Conservation (phyloP, 2,888 invertebrate species). For the Himalopsyche tibetana region DNA sequence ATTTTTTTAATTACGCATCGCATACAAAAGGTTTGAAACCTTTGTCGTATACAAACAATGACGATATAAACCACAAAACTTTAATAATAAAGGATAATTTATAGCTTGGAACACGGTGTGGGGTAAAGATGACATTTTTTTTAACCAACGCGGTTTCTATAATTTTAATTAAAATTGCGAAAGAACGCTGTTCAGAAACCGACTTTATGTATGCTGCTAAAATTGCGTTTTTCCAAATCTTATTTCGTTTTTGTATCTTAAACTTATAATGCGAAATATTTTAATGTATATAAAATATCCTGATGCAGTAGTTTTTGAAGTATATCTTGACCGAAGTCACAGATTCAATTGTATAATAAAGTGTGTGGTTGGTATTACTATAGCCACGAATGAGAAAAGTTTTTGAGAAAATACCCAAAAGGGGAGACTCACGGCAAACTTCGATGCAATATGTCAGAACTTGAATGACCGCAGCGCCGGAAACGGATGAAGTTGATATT, state of each 20-base stretch:
- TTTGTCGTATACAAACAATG: slow-evolving; percentile 14
- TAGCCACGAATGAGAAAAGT: slow-evolving; percentile 18
- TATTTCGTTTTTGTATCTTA: too few species aligned
- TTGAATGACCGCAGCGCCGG: slow-evolving; percentile 20
- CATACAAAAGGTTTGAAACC: slow-evolving; percentile 27
- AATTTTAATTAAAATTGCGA: slow-evolving; percentile 13
- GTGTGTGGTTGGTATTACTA: not conserved
- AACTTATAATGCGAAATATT: too few species aligned
- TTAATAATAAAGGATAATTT: slow-evolving; percentile 53
- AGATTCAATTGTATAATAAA: too few species aligned
- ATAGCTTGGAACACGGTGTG: slow-evolving; percentile 36
- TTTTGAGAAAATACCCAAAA: slow-evolving; percentile 6
- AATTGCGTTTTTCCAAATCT: too few species aligned
- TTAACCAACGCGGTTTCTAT: slow-evolving; percentile 10
- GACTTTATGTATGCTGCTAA: too few species aligned
- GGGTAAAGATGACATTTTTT: slow-evolving; percentile 9
- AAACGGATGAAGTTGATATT: slow-evolving; percentile 17
- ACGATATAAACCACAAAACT: slow-evolving; percentile 48
- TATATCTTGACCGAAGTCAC: too few species aligned
- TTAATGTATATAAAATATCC: too few species aligned
- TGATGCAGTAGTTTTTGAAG: too few species aligned
- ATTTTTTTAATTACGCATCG: not conserved
- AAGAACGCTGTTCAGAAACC: not conserved
- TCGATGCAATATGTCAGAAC: slow-evolving; percentile 34
- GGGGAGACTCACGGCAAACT: slow-evolving; percentile 1